phyloP scores from a whole-genome alignment of 1,140 invertebrate species.

The Drosophila nasuta region DNA sequence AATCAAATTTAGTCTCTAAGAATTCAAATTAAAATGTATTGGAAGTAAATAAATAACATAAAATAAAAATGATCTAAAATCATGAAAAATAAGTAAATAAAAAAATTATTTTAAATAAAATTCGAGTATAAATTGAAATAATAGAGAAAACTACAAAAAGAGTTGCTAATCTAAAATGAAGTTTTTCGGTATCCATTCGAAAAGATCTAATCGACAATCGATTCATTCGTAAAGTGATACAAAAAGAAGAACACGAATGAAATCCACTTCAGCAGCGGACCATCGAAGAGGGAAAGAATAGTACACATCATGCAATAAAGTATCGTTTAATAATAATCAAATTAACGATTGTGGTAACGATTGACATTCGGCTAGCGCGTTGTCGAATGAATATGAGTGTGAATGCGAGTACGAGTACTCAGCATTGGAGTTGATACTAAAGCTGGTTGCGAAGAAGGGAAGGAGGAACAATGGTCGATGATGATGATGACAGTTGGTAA shows the following conservation, averaged over 20 bases:
- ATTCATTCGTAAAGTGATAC: background rate
- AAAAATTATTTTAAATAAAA: too few relatives aligned
- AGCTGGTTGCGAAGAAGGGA: background rate
- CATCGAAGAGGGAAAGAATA: constrained; percentile 27
- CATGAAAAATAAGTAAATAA: too few relatives aligned
- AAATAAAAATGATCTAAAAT: too few relatives aligned
- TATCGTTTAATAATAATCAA: constrained; percentile 79
- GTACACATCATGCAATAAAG: constrained; percentile 76
- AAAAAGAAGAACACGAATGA: too few relatives aligned
- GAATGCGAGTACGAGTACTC: background rate
- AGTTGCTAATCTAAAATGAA: background rate
- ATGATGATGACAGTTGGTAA: constrained; percentile 12
- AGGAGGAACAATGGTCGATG: constrained; percentile 21
- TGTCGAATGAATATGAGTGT: background rate
- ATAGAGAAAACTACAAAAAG: too few relatives aligned
- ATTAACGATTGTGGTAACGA: constrained; percentile 68
- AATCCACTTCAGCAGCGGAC: constrained; percentile 9
- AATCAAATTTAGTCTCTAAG: too few relatives aligned
- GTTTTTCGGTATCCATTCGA: too few relatives aligned
- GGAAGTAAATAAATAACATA: too few relatives aligned
- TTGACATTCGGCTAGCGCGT: constrained; percentile 37
- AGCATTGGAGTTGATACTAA: background rate
- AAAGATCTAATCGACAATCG: background rate
- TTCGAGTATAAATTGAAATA: too few relatives aligned
- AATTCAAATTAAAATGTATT: too few relatives aligned